Evolutionary conservation across 2,888 invertebrate genomes (phyloP).

Genomic region (Steinernema hermaphroditum): DNA sequence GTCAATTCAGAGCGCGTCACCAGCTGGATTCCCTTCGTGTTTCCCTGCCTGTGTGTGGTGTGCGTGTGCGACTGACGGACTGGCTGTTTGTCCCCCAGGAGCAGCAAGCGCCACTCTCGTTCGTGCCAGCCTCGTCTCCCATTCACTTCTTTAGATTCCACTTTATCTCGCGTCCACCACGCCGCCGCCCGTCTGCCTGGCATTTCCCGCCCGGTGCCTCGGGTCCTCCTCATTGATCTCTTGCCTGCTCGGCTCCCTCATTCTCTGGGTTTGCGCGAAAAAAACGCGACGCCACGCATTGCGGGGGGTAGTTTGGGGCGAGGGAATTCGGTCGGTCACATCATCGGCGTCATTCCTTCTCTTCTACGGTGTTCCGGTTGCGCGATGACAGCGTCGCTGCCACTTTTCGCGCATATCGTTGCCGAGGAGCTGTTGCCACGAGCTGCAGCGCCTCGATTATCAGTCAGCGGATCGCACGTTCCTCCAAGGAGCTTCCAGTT

Average conservation of each 20-base stretch:
- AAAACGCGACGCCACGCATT: slow-evolving; percentile 26
- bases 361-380: slow-evolving; percentile 22
- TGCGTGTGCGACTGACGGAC: slow-evolving; percentile 14
- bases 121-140: slow-evolving; percentile 24
- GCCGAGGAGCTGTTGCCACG: too few species aligned
- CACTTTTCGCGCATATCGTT: slow-evolving; percentile 27
- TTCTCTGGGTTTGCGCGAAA: slow-evolving; percentile 28
- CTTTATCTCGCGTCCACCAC: slow-evolving; percentile 17
- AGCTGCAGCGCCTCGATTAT: too few species aligned
- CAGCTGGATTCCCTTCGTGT: slow-evolving; percentile 2
- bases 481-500: background rate
- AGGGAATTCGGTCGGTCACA: slow-evolving; percentile 31
- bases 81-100: slow-evolving; percentile 21
- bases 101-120: slow-evolving; percentile 26
- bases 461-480: too few species aligned
- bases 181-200: slow-evolving; percentile 6
- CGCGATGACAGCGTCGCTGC: slow-evolving; percentile 26
- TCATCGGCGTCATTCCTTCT: slow-evolving; percentile 30
- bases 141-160: slow-evolving; percentile 28
- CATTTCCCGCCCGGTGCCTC: slow-evolving; percentile 5
- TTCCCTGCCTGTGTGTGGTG: slow-evolving; percentile 14
- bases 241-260: slow-evolving; percentile 4
- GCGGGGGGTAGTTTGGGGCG: slow-evolving; percentile 20
- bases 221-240: slow-evolving; percentile 24
- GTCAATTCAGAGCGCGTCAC: slow-evolving; percentile 16